Base-by-base conservation (phyloP, 2,888 invertebrate genomes). In the Limulus polyphemus region DNA sequence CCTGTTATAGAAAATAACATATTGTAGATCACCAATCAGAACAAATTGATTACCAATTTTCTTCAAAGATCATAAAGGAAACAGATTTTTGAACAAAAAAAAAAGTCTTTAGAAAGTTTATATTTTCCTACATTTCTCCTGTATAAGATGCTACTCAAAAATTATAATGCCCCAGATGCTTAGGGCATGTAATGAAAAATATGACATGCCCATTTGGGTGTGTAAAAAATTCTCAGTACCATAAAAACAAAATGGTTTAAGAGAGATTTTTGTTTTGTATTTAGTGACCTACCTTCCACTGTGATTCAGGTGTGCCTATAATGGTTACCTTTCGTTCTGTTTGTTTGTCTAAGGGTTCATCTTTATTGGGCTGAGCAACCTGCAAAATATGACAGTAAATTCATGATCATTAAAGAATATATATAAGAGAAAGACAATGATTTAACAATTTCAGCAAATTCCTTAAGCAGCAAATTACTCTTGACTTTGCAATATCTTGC, bases 311-410 rank as follows among this genome's bases (percentile, higher is more conserved):
- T 70, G 90, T 88, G 63, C 95, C 95, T 62, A 92, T 86, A 72
- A 95, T 91, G 71, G 94, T 94, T 62, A 95, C 94, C 77, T 92
- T 90, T 71, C 95, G 84, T 78, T 94, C 93, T 69, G 85, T 85
- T 49, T 74, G 73, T 59, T 87, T 86, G 73, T 87, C 86, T 70
- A 80, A 81, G 69, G 81, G 69, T 78, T 74, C 74, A 58, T 71
- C 70, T 55, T 71, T 70, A 57, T 70, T 69, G 49, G 70, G 71
- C n/a, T 72, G 73, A 62, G 67, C 71, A 67, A 73, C 74, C 73
- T 71, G 47, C 47, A 61, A 58, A 32, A 59, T 12, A 14, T 12
- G 7, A 32, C 32, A 32, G 32, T 32, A 32, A 2, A 7, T 2
- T 32, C 32, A 32, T 32, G 32, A 32, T 32, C 32, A 5, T 32